phyloP scores from a whole-genome alignment of 2,888 invertebrate species.

The Pheosia tremula region DNA sequence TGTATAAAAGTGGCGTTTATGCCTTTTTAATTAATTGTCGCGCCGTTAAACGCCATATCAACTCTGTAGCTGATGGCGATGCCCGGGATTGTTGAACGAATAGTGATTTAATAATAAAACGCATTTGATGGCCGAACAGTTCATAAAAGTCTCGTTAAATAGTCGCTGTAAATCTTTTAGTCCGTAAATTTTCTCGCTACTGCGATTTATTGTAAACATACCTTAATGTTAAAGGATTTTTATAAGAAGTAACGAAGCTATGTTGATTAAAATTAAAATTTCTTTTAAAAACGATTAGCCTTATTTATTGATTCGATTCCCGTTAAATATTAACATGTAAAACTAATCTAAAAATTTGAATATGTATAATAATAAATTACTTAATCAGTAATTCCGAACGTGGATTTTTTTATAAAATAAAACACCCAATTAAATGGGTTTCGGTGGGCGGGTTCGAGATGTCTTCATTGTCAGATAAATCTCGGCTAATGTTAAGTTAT shows the following conservation, averaged over 20 bases:
- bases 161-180: constrained; percentile 55
- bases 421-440: constrained; percentile 63
- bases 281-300: not conserved
- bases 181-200: constrained; percentile 45
- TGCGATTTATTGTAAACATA: constrained; percentile 42
- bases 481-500: constrained; percentile 70
- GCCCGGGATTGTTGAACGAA: constrained; percentile 74
- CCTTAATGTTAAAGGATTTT: constrained; percentile 22
- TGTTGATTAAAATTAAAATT: constrained; percentile 6
- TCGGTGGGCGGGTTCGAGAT: constrained; percentile 65
- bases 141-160: constrained; percentile 74
- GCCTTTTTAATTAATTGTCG: constrained; percentile 83
- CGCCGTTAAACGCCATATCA: constrained; percentile 80
- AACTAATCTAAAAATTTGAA: constrained; percentile 35
- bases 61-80: constrained; percentile 74
- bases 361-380: constrained; percentile 57
- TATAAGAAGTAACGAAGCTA: constrained; percentile 8
- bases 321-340: constrained; percentile 42
- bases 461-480: constrained; percentile 77
- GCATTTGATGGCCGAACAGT: constrained; percentile 67
- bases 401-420: constrained; percentile 53
- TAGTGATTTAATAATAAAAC: constrained; percentile 80
- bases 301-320: not conserved
- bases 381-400: constrained; percentile 52
- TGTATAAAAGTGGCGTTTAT: constrained; percentile 84